Evolutionary conservation across 2,113 vertebrate genomes (phyloP), one percentile per base, ranked within the genome.

Genomic region (Ceyx melanurus): DNA sequence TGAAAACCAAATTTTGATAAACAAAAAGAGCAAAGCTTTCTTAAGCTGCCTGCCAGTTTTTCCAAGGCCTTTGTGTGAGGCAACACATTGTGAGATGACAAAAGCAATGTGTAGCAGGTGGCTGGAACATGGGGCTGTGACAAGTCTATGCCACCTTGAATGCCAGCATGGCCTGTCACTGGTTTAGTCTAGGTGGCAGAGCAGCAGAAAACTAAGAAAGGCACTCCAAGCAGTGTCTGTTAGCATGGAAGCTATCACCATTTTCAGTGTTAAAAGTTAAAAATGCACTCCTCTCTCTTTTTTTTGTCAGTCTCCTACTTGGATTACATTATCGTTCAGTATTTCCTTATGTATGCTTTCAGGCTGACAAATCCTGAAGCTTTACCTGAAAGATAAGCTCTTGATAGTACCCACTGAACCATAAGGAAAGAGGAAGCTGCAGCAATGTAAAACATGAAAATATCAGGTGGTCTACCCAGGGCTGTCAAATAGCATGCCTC

Each of bases 161-260:
- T 11, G 22, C 15, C 2, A 2, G 11, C 1, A 1, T 33, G 43
- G 28, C 40, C 33, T 45, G 3, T 12, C 70, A 43, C 46, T 84
- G 46, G 8, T 28, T 65, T 15, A 5, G 9, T 79, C 65, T 82
- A 23, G 16, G 12, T 15, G 48, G 62, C 58, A 82, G 31, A 86
- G 15, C 45, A 70, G 42, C 20, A 77, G 57, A 40, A 61, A 86
- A 83, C n/a, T 7, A 58, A 81, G 45, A 57, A 53, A 11, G 10
- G 22, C 9, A 74, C 8, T 8, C 10, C 25, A 64, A 37, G 10
- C 1, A 2, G 7, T 42, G 28, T 11, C 16, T 0, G 1, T 37
- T 73, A 45, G 10, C 18, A 33, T 2, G 3, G 67, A 70, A 76
- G 29, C 4, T 66, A 28, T 5, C 3, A 9, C 5, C 15, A 25